phyloP scores from a whole-genome alignment of 2,113 vertebrate species.

The Colistium nudipinnis region DNA sequence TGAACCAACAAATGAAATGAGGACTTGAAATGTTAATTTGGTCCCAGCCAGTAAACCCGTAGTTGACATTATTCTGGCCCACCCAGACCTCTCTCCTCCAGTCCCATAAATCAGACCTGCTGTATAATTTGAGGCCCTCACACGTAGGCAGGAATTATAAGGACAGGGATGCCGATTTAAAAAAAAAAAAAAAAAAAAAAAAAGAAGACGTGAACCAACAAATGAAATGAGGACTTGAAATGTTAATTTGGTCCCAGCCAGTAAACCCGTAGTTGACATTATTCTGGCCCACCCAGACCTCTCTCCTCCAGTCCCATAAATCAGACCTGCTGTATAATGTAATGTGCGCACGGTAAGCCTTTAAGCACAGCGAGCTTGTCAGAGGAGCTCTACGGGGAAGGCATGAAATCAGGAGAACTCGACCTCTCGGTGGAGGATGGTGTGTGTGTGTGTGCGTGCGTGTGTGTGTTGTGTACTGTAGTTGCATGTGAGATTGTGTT shows the following conservation, averaged over 20 bases:
- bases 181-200: too few species aligned
- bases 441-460: neutral
- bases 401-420: conserved; percentile 33
- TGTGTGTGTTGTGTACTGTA: neutral
- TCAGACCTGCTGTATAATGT: conserved; percentile 58
- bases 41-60: neutral
- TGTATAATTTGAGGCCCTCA: conserved; percentile 55
- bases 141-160: too few species aligned
- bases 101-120: conserved; percentile 55
- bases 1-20: conserved; percentile 8
- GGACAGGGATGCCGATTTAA: too few species aligned
- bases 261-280: conserved; percentile 22
- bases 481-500: conserved; percentile 19
- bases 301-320: conserved; percentile 49
- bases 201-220: neutral
- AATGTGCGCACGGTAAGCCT: conserved; percentile 55
- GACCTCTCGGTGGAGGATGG: conserved; percentile 10
- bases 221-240: conserved; percentile 18
- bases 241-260: conserved; percentile 31
- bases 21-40: conserved; percentile 39
- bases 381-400: conserved; percentile 46
- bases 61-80: conserved; percentile 33
- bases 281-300: conserved; percentile 40
- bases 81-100: conserved; percentile 42
- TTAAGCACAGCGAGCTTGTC: conserved; percentile 57